phyloP scores from a whole-genome alignment of 2,888 invertebrate genomes.

The Cotesia congregata region DNA sequence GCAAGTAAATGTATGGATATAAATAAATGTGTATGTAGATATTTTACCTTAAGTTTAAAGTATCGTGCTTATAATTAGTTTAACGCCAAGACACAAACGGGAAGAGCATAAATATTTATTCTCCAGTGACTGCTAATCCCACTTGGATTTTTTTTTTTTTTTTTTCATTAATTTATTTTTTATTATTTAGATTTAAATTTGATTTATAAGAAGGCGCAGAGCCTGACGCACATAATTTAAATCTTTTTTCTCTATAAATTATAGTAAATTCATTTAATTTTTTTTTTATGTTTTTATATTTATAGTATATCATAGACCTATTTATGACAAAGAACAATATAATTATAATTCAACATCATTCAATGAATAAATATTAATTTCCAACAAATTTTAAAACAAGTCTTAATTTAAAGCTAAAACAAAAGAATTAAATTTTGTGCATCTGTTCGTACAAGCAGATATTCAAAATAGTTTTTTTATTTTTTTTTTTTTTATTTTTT shows the following conservation, averaged over 20 bases:
- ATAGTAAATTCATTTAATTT: background rate
- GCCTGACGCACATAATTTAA: background rate
- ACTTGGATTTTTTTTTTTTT: slow-evolving; percentile 32
- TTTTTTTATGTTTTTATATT: background rate
- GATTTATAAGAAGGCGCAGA: background rate
- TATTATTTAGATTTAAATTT: background rate
- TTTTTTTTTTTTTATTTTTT: background rate
- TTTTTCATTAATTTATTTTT: slow-evolving; percentile 14
- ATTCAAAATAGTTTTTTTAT: background rate
- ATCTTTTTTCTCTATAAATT: background rate
- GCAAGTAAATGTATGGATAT: slow-evolving; percentile 28
- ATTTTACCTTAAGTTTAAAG: slow-evolving; percentile 48
- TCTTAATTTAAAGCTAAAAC: background rate
- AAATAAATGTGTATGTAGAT: slow-evolving; percentile 34
- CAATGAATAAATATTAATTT: background rate
- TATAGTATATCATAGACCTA: background rate
- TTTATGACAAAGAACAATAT: background rate
- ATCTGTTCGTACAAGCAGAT: background rate
- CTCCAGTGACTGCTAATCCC: slow-evolving; percentile 26
- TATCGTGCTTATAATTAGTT: slow-evolving; percentile 53
- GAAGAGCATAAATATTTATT: slow-evolving; percentile 55
- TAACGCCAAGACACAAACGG: slow-evolving; percentile 59
- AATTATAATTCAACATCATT: background rate
- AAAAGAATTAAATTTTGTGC: background rate
- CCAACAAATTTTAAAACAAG: background rate